These are phyloP conservation scores for Unio delphinus DNA, from an alignment of 2,888 invertebrate species.

Conservation along the genomic window DNA sequence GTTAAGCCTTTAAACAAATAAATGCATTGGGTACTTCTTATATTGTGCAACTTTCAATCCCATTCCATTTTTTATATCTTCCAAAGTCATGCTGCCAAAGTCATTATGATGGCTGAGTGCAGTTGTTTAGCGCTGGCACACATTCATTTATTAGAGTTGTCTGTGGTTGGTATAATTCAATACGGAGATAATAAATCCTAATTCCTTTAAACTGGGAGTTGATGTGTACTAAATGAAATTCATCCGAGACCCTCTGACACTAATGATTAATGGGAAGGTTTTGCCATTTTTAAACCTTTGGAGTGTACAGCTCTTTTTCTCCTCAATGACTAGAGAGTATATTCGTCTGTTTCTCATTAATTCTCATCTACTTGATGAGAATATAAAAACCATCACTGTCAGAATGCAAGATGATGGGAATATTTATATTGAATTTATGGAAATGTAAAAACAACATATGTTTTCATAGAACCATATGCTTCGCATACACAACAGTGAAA, in stretches of 20 bases:
- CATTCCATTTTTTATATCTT: too few relatives aligned
- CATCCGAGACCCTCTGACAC: conserved; percentile 35
- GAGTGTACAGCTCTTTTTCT: conserved; percentile 18
- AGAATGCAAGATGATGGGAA: conserved; percentile 37
- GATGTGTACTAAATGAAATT: conserved; percentile 37
- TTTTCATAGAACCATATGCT: conserved; percentile 39
- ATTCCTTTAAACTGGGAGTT: conserved; percentile 14
- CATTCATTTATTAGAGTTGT: too few relatives aligned
- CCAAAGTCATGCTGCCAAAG: too few relatives aligned
- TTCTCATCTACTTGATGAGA: conserved; percentile 23
- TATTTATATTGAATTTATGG: conserved; percentile 45
- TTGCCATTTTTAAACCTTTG: too few relatives aligned
- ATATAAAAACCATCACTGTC: conserved; percentile 44
- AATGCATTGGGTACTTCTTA: too few relatives aligned
- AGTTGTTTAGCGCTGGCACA: too few relatives aligned
- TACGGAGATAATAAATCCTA: conserved; percentile 11
- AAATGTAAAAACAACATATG: conserved; percentile 30
- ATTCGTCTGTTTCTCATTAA: conserved; percentile 32
- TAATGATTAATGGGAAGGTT: conserved; percentile 22
- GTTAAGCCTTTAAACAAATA: too few relatives aligned
- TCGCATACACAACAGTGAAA: background rate
- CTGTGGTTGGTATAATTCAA: too few relatives aligned
- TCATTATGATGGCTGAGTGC: too few relatives aligned
- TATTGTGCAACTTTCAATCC: too few relatives aligned
- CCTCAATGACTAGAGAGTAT: conserved; percentile 27